phyloP scores from a whole-genome alignment of 2,888 invertebrate genomes.

The Harpagoxenus sublaevis region DNA sequence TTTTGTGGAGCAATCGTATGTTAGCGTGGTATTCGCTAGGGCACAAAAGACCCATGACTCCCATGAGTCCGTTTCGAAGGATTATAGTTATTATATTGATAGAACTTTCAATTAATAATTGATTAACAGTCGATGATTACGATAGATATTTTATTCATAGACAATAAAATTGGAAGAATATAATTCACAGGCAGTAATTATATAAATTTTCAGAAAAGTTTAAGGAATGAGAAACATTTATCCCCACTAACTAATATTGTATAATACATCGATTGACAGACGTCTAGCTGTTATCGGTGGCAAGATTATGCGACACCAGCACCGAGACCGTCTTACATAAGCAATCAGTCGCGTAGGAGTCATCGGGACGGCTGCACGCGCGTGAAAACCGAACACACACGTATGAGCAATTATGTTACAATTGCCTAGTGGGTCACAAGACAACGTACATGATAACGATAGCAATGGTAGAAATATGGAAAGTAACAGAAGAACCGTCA shows the following conservation, averaged over 20 bases:
- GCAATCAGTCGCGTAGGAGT: conserved; percentile 29
- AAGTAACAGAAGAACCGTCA: conserved; percentile 9
- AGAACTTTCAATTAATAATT: neutral
- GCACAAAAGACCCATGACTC: too few relatives aligned
- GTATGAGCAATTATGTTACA: conserved; percentile 37
- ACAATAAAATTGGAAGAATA: neutral
- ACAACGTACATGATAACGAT: neutral
- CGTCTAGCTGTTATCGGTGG: neutral
- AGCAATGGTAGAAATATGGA: neutral
- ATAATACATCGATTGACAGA: neutral
- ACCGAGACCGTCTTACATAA: conserved; percentile 34
- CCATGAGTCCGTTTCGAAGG: too few relatives aligned
- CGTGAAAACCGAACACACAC: neutral
- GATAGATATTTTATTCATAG: neutral
- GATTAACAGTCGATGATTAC: neutral
- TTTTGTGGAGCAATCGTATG: too few relatives aligned
- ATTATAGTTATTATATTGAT: neutral
- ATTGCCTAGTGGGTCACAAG: neutral
- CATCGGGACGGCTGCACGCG: conserved; percentile 21
- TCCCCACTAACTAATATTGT: neutral
- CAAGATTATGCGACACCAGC: neutral
- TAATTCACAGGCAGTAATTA: neutral
- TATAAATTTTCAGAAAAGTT: neutral
- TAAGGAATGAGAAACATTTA: neutral
- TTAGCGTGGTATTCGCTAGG: too few relatives aligned